These are phyloP conservation scores for Drosophila kurseongensis DNA, from an alignment of 1,140 invertebrate genomes.

Conservation along the genomic window DNA sequence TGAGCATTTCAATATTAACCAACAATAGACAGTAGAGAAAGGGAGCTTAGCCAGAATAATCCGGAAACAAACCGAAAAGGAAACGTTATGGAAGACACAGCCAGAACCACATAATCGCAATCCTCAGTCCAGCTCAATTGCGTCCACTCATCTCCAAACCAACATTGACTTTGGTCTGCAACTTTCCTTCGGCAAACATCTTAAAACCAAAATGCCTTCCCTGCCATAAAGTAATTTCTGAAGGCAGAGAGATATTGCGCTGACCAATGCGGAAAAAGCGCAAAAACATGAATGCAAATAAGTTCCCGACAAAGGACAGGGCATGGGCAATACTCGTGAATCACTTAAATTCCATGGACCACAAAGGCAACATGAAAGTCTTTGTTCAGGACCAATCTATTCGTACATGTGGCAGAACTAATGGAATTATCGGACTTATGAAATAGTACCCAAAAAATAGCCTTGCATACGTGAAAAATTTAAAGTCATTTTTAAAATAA, in stretches of 20 bases:
- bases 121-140: slow-evolving; percentile 6
- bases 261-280: slow-evolving; percentile 24
- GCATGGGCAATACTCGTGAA: slow-evolving; percentile 25
- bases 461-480: slow-evolving; percentile 13
- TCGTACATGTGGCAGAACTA: slow-evolving; percentile 30
- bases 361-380: slow-evolving; percentile 56
- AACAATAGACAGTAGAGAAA: slow-evolving; percentile 7
- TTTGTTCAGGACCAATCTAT: slow-evolving; percentile 10
- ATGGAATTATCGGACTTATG: slow-evolving; percentile 66
- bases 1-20: slow-evolving; percentile 56
- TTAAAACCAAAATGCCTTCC: slow-evolving; percentile 14
- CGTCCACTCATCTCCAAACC: slow-evolving; percentile 8
- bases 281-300: slow-evolving; percentile 73
- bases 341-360: slow-evolving; percentile 29
- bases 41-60: slow-evolving; percentile 12
- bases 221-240: slow-evolving; percentile 19
- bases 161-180: slow-evolving; percentile 41
- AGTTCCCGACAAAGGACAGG: slow-evolving; percentile 58
- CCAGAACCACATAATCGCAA: slow-evolving; percentile 1
- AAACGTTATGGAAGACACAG: slow-evolving; percentile 1
- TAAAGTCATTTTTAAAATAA: slow-evolving; percentile 28
- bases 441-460: background rate
- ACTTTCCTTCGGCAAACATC: slow-evolving; percentile 35
- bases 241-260: slow-evolving; percentile 14
- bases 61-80: slow-evolving; percentile 13